These are phyloP conservation scores for Dinocampus coccinellae DNA, from an alignment of 2,888 invertebrate genomes.

Conservation along the genomic window DNA sequence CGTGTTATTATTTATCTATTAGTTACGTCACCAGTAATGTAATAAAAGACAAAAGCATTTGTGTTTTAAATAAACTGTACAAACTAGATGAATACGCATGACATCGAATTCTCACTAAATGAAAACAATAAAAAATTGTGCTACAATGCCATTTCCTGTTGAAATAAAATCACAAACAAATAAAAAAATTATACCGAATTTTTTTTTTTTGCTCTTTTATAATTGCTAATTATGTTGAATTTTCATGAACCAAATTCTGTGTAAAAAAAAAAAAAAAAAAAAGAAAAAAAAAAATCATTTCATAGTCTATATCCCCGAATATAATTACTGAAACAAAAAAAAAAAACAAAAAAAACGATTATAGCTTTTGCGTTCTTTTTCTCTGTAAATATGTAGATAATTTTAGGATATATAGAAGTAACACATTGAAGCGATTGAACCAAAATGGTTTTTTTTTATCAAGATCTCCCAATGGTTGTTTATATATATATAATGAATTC, in stretches of 20 bases:
- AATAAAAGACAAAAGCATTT: conserved; percentile 61
- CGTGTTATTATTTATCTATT: neutral
- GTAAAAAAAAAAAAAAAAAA: no score
- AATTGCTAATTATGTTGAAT: neutral
- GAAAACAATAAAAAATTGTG: conserved; percentile 32
- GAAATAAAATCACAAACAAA: no score
- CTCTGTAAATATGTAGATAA: conserved; percentile 66
- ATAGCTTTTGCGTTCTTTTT: conserved; percentile 54
- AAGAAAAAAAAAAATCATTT: no score
- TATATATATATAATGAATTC: conserved; percentile 3
- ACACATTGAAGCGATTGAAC: neutral
- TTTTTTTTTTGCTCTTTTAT: neutral
- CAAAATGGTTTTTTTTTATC: neutral
- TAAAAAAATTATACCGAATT: no score
- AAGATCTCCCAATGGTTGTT: conserved; percentile 30
- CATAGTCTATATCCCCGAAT: no score
- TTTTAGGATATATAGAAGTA: conserved; percentile 1
- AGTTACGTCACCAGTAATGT: conserved; percentile 26
- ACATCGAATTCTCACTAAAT: no score
- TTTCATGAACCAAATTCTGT: neutral
- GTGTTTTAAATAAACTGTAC: conserved; percentile 34
- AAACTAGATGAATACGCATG: neutral
- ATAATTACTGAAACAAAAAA: no score
- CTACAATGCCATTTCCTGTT: neutral
- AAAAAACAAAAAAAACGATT: no score